phyloP scores from a whole-genome alignment of 2,888 invertebrate species.

The Leucophora obtusa region DNA sequence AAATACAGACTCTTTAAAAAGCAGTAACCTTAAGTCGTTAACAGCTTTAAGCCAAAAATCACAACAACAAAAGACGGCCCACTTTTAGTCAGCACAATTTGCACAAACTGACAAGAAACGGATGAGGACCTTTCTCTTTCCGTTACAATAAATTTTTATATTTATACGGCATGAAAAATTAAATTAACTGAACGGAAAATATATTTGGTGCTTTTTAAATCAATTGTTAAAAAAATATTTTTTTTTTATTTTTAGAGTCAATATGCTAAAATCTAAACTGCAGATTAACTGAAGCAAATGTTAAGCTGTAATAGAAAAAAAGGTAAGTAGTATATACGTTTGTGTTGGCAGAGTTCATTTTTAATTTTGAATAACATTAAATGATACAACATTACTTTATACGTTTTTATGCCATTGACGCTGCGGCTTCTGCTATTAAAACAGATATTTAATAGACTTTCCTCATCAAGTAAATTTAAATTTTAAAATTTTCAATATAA shows the following conservation, averaged over 20 bases:
- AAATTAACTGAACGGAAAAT: slow-evolving; percentile 2
- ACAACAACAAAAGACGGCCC: not conserved
- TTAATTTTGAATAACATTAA: slow-evolving; percentile 19
- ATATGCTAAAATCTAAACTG: slow-evolving; percentile 55
- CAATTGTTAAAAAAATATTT: slow-evolving; percentile 22
- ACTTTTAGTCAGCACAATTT: slow-evolving; percentile 20
- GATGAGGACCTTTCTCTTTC: slow-evolving; percentile 58
- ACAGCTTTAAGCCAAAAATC: not conserved
- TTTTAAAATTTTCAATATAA: too few relatives aligned
- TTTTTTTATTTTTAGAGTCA: slow-evolving; percentile 30
- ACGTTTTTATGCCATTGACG: not conserved
- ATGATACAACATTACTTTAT: slow-evolving; percentile 49
- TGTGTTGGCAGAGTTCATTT: slow-evolving; percentile 21
- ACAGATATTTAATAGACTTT: too few relatives aligned
- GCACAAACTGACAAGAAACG: slow-evolving; percentile 1
- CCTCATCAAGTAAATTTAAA: too few relatives aligned
- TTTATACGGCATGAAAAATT: slow-evolving; percentile 1
- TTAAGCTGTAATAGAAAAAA: slow-evolving; percentile 33
- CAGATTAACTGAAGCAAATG: slow-evolving; percentile 58
- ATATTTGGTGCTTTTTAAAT: slow-evolving; percentile 28
- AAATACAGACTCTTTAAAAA: not conserved
- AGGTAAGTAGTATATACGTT: slow-evolving; percentile 9
- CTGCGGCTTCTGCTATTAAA: not conserved
- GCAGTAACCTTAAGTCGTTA: slow-evolving; percentile 21
- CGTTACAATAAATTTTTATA: not conserved